Evolutionary conservation across 1,140 invertebrate genomes (phyloP), one percentile per base, ranked within the genome.

Genomic region (Drosophila eugracilis): DNA sequence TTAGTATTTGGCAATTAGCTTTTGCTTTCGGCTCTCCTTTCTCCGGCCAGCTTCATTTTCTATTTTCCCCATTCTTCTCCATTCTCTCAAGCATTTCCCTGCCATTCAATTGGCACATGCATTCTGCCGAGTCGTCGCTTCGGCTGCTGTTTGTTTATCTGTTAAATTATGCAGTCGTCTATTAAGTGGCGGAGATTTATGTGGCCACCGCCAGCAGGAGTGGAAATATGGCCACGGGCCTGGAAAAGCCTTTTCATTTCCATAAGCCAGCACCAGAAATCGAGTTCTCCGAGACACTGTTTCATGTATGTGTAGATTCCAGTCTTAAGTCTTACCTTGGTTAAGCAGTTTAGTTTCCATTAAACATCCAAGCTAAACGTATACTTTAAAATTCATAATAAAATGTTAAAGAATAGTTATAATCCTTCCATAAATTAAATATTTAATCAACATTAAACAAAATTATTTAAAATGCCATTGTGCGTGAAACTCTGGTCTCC

Each of bases 1-100:
- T 86, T 86, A 86, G 83, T 86, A 86, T 86, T 86, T 86, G 81
- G 81, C 81, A 86, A 86, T 86, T 86, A 86, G 81, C 81, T 86
- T 88, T 86, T 86, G 81, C 81, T 81, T 86, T 85, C 67, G 73
- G 77, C 70, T 55, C 36, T 36, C 39, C 53, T 21, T 39, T 30
- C 41, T 34, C 48, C 6, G 39, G 32, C 26, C 34, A 21, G 14
- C 28, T 50, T 57, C 42, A 37, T 50, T 19, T 52, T 21, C 54
- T 17, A 34, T 17, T 34, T 49, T 32, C 14, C 30, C 14, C n/a
- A 14, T 34, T 52, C 26, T 36, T 50, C 7, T 7, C 24, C 17
- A 10, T 52, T 49, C 14, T 34, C 12, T 21, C 5, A 0, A 24
- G 36, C 42, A 45, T 21, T 49, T 66, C 49, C 32, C 32, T 21